A percentile compares a stretch with the other conserved stretches of the same genome.
Conservation (phyloP, 2,888 invertebrate genomes). For the Brachypterus glaber region DNA sequence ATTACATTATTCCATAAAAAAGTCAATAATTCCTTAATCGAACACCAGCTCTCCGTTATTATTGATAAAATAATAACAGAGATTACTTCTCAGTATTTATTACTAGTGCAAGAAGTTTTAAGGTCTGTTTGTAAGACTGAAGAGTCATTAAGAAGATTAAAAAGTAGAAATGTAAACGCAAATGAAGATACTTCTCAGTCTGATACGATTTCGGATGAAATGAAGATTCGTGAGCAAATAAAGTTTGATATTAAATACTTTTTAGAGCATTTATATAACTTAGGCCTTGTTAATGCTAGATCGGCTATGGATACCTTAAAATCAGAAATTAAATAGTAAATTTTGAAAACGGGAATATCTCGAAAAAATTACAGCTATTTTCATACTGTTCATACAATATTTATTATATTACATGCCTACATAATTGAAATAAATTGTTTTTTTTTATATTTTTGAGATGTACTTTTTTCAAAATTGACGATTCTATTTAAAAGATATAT, state of each 20-base stretch:
- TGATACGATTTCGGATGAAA: constrained; percentile 59
- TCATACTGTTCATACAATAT: no score
- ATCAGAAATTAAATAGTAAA: background rate
- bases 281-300: constrained; percentile 17
- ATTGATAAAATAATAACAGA: constrained; percentile 39
- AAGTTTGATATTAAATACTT: constrained; percentile 76
- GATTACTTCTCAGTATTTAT: constrained; percentile 52
- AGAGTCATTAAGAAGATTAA: constrained; percentile 83
- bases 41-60: no score
- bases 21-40: no score
- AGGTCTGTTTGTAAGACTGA: constrained; percentile 92
- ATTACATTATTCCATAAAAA: constrained; percentile 50
- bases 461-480: no score
- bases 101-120: constrained; percentile 75
- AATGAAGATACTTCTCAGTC: constrained; percentile 42
- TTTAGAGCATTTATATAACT: constrained; percentile 38
- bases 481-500: no score
- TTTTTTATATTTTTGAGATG: no score
- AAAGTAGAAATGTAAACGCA: constrained; percentile 39
- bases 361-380: no score
- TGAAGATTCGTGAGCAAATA: constrained; percentile 87
- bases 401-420: no score
- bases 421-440: no score
- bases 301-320: constrained; percentile 17
- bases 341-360: constrained; percentile 20